Conservation (phyloP, 2,888 invertebrate genomes). For the Cyrtodaria siliqua region DNA sequence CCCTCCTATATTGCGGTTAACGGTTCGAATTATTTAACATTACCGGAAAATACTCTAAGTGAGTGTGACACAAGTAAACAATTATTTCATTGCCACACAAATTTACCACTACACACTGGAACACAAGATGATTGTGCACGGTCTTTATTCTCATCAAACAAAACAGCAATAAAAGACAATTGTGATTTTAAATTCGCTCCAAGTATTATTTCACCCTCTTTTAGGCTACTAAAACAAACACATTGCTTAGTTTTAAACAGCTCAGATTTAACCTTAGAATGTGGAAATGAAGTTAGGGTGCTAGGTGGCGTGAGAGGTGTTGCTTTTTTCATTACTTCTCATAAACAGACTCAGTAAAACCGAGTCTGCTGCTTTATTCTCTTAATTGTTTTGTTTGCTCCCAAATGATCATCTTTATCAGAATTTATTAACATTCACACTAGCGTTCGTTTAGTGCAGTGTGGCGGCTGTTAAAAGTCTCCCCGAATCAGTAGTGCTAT, state of each 20-base stretch:
- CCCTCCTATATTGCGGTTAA: conserved; percentile 3
- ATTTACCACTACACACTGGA: background rate
- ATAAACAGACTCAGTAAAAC: no score
- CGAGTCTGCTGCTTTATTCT: no score
- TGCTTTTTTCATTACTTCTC: no score
- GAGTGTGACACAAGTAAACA: background rate
- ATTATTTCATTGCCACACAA: conserved; percentile 6
- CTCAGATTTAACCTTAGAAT: background rate
- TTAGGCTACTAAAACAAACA: conserved; percentile 13
- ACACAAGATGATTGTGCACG: background rate
- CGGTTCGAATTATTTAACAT: background rate
- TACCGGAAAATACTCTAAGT: background rate
- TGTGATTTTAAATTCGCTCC: conserved; percentile 9
- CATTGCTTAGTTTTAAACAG: conserved; percentile 7
- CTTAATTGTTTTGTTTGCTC: no score
- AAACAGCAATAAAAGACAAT: background rate
- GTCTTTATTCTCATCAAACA: conserved; percentile 1
- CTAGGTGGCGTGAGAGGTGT: no score
- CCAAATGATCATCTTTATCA: no score
- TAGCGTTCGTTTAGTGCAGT: no score
- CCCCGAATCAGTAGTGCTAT: no score
- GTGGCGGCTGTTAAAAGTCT: no score
- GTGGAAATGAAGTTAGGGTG: background rate
- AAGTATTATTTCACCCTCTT: background rate
- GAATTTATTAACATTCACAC: no score